Percentiles rank a stretch among this genome's conserved stretches.
Evolutionary conservation across 2,797 vertebrate species (phyloP).

Genomic region (Lacerta bilineata): DNA sequence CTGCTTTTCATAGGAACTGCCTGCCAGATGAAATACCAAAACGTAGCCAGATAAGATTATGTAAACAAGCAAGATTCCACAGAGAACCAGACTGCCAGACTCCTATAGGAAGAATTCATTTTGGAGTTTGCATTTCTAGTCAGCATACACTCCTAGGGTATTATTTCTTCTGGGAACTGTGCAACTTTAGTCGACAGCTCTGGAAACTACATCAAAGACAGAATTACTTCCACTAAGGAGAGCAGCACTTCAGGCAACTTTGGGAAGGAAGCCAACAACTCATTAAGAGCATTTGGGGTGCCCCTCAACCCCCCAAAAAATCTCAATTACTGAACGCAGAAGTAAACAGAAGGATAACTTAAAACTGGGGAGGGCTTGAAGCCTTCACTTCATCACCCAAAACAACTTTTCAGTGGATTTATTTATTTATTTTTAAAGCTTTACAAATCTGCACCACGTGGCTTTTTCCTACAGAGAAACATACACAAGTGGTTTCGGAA

Average conservation of each 20-base stretch:
- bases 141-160: slow-evolving; percentile 68
- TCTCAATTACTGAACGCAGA: slow-evolving; percentile 62
- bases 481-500: slow-evolving; percentile 51
- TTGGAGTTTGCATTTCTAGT: slow-evolving; percentile 67
- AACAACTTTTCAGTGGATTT: background rate
- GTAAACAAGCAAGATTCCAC: slow-evolving; percentile 80
- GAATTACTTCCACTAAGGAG: slow-evolving; percentile 75
- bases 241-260: slow-evolving; percentile 76
- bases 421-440: background rate
- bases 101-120: slow-evolving; percentile 72
- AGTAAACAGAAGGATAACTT: slow-evolving; percentile 57
- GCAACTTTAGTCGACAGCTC: slow-evolving; percentile 75
- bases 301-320: slow-evolving; percentile 70
- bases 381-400: slow-evolving; percentile 35
- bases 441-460: background rate
- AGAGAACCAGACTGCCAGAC: slow-evolving; percentile 75
- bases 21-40: slow-evolving; percentile 79
- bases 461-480: background rate
- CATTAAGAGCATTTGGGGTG: slow-evolving; percentile 73
- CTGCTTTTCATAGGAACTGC: slow-evolving; percentile 79
- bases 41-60: slow-evolving; percentile 79
- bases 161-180: slow-evolving; percentile 76
- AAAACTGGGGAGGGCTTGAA: slow-evolving; percentile 3
- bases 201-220: slow-evolving; percentile 79
- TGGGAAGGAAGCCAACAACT: slow-evolving; percentile 74